phyloP scores from a whole-genome alignment of 2,797 vertebrate genomes.

The Picus viridis region DNA sequence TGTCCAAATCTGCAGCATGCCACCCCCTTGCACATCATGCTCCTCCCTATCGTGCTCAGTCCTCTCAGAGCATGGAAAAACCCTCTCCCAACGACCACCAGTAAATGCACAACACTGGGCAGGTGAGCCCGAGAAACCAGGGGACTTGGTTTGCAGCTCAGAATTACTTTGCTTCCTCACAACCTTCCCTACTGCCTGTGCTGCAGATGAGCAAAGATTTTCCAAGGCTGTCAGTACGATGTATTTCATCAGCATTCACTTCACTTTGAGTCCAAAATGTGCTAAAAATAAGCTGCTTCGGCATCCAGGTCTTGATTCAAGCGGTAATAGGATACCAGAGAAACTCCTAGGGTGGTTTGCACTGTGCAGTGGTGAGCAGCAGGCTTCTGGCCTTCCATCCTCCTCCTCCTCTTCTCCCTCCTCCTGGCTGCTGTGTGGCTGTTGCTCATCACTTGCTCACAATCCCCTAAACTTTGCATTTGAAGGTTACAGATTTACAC shows the following conservation, averaged over 20 bases:
- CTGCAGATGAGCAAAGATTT: conserved; percentile 34
- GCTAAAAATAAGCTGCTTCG: conserved; percentile 53
- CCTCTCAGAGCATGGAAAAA: not conserved
- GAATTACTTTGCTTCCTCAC: not conserved
- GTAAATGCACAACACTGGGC: not conserved
- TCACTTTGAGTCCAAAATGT: conserved; percentile 30
- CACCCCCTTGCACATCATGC: not conserved
- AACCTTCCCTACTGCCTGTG: not conserved
- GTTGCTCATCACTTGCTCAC: accelerated
- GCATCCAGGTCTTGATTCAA: conserved; percentile 27
- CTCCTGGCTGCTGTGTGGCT: not conserved
- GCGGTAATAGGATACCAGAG: conserved; percentile 3
- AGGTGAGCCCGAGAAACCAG: not conserved
- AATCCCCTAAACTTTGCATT: not conserved
- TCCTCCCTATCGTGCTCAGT: not conserved
- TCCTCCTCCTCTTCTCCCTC: not conserved
- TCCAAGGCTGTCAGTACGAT: conserved; percentile 31
- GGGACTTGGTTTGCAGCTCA: not conserved
- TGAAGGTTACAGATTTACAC: not conserved
- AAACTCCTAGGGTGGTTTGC: not conserved
- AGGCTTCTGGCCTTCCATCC: not conserved
- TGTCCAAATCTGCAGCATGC: not conserved
- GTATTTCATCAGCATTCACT: conserved; percentile 5
- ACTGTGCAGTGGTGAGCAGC: accelerated
- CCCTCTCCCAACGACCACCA: not conserved